Evolutionary conservation across 2,113 vertebrate species (phyloP).

Genomic region (Hypomesus transpacificus): DNA sequence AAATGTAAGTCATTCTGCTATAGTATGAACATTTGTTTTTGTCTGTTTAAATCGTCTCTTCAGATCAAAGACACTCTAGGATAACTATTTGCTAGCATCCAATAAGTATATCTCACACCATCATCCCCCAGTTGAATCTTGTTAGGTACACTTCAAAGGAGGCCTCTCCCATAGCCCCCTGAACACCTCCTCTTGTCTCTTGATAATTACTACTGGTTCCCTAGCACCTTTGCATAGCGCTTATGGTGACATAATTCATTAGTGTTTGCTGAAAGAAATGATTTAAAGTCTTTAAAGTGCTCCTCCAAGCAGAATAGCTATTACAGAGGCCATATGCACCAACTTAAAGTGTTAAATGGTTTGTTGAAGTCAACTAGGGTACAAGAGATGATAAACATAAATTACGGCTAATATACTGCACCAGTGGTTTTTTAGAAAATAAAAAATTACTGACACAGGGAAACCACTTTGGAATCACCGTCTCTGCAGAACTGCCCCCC

Average conservation of each 20-base stretch:
- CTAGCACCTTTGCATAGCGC: conserved; percentile 61
- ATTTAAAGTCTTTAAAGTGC: conserved; percentile 78
- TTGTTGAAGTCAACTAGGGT: conserved; percentile 95
- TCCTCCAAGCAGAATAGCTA: conserved; percentile 98
- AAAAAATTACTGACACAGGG: conserved; percentile 96
- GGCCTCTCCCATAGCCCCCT: conserved; percentile 21
- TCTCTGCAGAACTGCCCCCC: conserved; percentile 73
- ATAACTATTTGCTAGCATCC: conserved; percentile 9
- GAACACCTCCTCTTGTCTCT: conserved; percentile 56
- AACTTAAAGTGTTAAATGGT: conserved; percentile 94
- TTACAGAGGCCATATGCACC: conserved; percentile 93
- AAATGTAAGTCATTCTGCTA: too few species aligned
- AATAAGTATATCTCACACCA: conserved; percentile 10
- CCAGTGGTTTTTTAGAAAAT: conserved; percentile 89
- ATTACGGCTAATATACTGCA: conserved; percentile 99
- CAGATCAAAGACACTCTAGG: background rate
- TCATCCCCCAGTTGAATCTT: conserved; percentile 35
- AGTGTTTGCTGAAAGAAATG: conserved; percentile 75
- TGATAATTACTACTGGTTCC: conserved; percentile 61
- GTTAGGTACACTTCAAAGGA: conserved; percentile 53
- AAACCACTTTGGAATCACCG: conserved; percentile 88
- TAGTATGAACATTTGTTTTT: background rate
- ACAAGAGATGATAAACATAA: conserved; percentile 97
- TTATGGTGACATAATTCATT: conserved; percentile 75
- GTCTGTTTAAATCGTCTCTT: background rate